These are phyloP conservation scores for Orius laevigatus DNA, from an alignment of 1,140 invertebrate genomes.

Conservation along the genomic window DNA sequence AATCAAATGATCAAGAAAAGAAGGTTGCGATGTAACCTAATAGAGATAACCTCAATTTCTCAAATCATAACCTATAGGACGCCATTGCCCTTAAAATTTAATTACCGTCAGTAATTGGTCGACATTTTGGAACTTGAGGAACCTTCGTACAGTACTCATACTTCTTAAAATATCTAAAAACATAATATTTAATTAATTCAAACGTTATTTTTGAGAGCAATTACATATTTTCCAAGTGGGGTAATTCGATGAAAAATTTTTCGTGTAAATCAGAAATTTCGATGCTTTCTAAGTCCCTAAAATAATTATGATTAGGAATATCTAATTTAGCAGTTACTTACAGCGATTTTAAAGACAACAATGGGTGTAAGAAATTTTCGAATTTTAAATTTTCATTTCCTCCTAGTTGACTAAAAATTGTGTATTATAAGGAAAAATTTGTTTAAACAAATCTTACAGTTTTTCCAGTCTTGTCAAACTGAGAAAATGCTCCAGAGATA, in stretches of 20 bases:
- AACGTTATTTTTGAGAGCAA: too few species aligned
- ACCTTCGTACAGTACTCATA: constrained; percentile 54
- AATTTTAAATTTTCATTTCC: too few species aligned
- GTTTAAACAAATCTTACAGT: constrained; percentile 30
- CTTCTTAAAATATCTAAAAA: constrained; percentile 45
- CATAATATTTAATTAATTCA: constrained; percentile 16
- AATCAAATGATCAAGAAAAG: background rate
- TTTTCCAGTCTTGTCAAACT: constrained; percentile 30
- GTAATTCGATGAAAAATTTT: constrained; percentile 22
- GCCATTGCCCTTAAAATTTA: constrained; percentile 12
- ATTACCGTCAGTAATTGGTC: constrained; percentile 48
- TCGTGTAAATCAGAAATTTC: constrained; percentile 21
- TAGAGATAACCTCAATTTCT: too few species aligned
- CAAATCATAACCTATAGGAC: constrained; percentile 5
- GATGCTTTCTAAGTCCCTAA: constrained; percentile 30
- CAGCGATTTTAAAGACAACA: too few species aligned
- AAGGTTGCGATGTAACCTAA: background rate
- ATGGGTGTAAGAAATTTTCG: too few species aligned
- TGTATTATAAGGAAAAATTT: constrained; percentile 5
- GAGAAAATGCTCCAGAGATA: constrained; percentile 30
- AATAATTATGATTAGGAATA: constrained; percentile 10
- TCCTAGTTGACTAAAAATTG: too few species aligned
- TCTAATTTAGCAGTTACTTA: too few species aligned
- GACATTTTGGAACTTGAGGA: constrained; percentile 40
- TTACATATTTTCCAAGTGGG: constrained; percentile 27